Evolutionary conservation across 2,113 vertebrate species (phyloP).

Genomic region (Myrmecophaga tridactyla): DNA sequence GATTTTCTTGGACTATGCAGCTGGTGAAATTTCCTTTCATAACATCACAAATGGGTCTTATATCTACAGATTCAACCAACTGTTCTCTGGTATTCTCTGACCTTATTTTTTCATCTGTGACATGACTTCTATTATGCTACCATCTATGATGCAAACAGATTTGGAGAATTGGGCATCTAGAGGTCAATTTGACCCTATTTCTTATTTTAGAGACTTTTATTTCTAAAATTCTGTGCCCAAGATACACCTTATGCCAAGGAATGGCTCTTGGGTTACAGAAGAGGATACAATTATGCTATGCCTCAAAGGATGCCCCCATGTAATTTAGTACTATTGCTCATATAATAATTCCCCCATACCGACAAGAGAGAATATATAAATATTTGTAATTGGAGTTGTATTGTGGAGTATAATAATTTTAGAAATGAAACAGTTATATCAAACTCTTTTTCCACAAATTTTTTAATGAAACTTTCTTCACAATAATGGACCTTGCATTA

Average conservation of each 20-base stretch:
- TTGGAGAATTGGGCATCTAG: not conserved
- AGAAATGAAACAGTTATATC: not conserved
- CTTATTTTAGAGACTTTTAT: not conserved
- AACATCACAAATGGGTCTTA: constrained; percentile 83
- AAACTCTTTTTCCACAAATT: not conserved
- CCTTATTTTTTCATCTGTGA: constrained; percentile 90
- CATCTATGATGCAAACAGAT: not conserved
- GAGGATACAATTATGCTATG: not conserved
- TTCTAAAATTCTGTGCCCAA: not conserved
- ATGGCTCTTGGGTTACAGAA: not conserved
- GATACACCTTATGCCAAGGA: not conserved
- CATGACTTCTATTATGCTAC: constrained; percentile 60
- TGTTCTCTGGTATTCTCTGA: constrained; percentile 85
- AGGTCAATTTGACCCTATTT: not conserved
- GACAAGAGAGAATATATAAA: not conserved
- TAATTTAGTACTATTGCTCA: not conserved
- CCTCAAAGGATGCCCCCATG: not conserved
- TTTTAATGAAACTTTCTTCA: no score
- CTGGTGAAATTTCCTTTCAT: constrained; percentile 89
- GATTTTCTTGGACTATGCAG: constrained; percentile 89
- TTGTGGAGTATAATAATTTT: not conserved
- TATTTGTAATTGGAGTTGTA: not conserved
- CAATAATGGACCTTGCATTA: not conserved
- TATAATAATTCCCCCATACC: not conserved
- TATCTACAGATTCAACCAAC: constrained; percentile 88